Base-by-base conservation (phyloP, 2,888 invertebrate genomes). In the Dynastes maya region DNA sequence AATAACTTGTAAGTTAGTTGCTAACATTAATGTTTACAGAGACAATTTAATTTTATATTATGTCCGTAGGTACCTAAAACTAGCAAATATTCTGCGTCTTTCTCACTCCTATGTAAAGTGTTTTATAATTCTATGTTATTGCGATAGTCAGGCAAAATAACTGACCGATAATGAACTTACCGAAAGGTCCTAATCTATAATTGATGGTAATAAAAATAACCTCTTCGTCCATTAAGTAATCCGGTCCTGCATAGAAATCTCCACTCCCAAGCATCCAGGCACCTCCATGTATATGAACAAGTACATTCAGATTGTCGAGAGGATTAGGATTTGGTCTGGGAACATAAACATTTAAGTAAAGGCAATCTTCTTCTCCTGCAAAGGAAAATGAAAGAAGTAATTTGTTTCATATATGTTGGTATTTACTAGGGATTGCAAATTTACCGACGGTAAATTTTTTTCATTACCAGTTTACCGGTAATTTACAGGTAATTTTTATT, bases 301-400 rank as follows among this genome's bases (percentile, higher is more conserved):
- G 83, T 0, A 90, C 90, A 51, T 89, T 88, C 5, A 79, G 45
- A 13, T 79, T 71, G 64, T 89, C 81, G 51, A 86, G 83, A 67
- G 83, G 84, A 55, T 89, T 88, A 0, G 88, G 85, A 2, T 83
- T 86, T 87, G 88, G 13, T 87, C 85, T 45, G 0, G 94, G 93
- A 0, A 92, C 91, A 83, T 91, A 91, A 0, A 94, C 90, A 85
- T 93, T 93, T 1, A 93, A 80, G 82, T 90, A 93, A 0, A 94
- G 88, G 80, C 94, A 94, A 87, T 94, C 93, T 87, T 94, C 94
- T 79, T 89, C 89, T 16, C 94, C 94, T 87, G 85, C 5, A 74
- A 67, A 8, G 16, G 6, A 45, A 22, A 13, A 40, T 16, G 9
- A 22, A 32, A 2, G 32, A 32, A 32, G 5, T 3, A 2, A 32